A percentile compares a stretch with the other conserved stretches of the same genome.
Conservation (phyloP, 2,888 invertebrate genomes). For the Lypha dubia region DNA sequence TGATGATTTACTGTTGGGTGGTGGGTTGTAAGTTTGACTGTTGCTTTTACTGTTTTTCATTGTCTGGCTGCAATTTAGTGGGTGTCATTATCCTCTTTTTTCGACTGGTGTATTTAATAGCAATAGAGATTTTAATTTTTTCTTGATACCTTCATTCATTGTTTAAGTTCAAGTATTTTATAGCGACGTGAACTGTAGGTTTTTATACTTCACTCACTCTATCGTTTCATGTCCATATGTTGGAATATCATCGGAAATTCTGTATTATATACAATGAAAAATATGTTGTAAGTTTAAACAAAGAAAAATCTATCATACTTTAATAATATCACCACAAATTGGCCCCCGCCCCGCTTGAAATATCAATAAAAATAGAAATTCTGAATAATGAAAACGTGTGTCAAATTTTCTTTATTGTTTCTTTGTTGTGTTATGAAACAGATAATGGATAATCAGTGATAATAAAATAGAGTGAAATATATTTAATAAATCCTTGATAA, state of each 20-base stretch:
- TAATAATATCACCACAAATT: slow-evolving; percentile 50
- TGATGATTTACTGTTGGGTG: slow-evolving; percentile 37
- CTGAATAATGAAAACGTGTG: slow-evolving; percentile 49
- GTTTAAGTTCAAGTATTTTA: slow-evolving; percentile 63
- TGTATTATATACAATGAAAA: slow-evolving; percentile 62
- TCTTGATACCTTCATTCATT: slow-evolving; percentile 43
- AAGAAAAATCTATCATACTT: slow-evolving; percentile 41
- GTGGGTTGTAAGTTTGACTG: slow-evolving; percentile 43
- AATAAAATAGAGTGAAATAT: not conserved
- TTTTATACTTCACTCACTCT: slow-evolving; percentile 1
- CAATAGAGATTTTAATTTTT: slow-evolving; percentile 50
- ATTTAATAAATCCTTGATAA: not conserved
- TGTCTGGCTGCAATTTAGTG: slow-evolving; percentile 74
- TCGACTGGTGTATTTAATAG: slow-evolving; percentile 67
- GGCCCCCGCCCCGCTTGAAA: slow-evolving; percentile 35
- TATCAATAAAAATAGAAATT: slow-evolving; percentile 11
- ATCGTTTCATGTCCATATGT: slow-evolving; percentile 60
- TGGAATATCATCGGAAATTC: slow-evolving; percentile 42
- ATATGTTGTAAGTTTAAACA: slow-evolving; percentile 66
- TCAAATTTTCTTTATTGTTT: slow-evolving; percentile 41
- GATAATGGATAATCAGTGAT: not conserved
- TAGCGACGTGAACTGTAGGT: slow-evolving; percentile 47
- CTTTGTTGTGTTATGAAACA: not conserved
- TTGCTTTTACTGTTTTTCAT: slow-evolving; percentile 50
- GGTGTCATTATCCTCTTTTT: slow-evolving; percentile 76